These are phyloP conservation scores for Drosophila suboccidentalis DNA, from an alignment of 2,888 invertebrate genomes.

Conservation along the genomic window DNA sequence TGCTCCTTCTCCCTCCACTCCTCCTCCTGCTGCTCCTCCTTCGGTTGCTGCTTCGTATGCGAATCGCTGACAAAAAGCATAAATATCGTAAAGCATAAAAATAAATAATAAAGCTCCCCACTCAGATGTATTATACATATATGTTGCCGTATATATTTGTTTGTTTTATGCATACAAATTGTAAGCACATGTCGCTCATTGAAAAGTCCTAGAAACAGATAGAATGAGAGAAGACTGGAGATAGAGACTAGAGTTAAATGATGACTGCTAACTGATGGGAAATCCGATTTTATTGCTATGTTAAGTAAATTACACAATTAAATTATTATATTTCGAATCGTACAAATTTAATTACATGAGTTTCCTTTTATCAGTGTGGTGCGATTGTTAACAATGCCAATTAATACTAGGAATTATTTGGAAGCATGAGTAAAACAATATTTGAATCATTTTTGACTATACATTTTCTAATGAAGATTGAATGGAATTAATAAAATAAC, in stretches of 20 bases:
- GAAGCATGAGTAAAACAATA: no score
- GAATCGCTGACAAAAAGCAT: constrained; percentile 70
- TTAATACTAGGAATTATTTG: not conserved
- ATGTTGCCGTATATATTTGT: constrained; percentile 33
- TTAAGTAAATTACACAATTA: constrained; percentile 29
- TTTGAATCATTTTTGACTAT: no score
- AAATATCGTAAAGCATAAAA: constrained; percentile 78
- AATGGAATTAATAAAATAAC: no score
- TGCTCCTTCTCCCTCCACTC: constrained; percentile 27
- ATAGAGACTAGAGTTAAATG: not conserved
- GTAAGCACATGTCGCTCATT: constrained; percentile 60
- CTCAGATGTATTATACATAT: not conserved
- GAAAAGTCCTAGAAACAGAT: constrained; percentile 23
- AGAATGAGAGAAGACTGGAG: not conserved
- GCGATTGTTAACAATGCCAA: not conserved
- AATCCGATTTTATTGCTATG: constrained; percentile 29
- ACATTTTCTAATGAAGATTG: no score
- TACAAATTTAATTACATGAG: constrained; percentile 37
- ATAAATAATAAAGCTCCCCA: constrained; percentile 63
- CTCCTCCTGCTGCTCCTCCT: not conserved
- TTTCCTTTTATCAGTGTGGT: not conserved
- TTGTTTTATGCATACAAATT: constrained; percentile 68
- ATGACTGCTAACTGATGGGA: constrained; percentile 9
- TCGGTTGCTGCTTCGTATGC: constrained; percentile 62
- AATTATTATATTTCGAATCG: constrained; percentile 45